Conservation (phyloP, 30 jellyfish, hydroid and myxozoan species). For the Chironex yamaguchii region DNA sequence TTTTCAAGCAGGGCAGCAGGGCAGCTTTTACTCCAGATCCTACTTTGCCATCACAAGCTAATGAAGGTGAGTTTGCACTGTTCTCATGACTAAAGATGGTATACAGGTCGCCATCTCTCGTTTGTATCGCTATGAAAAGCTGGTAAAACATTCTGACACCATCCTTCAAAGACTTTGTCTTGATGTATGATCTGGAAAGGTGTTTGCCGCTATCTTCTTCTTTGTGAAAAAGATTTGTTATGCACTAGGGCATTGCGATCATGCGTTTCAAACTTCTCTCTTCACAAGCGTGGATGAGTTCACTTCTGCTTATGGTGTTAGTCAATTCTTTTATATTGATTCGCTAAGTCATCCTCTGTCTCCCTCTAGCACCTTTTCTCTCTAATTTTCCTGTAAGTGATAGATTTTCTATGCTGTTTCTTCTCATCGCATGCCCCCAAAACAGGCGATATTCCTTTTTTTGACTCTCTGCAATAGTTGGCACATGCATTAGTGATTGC, state of each 20-base stretch:
- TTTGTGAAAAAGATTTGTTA: background rate
- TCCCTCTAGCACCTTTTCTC: too few relatives aligned
- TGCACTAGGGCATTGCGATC: too few relatives aligned
- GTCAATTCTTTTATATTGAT: too few relatives aligned
- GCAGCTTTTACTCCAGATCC: constrained; percentile 44
- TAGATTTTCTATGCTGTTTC: constrained; percentile 13
- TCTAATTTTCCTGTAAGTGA: too few relatives aligned
- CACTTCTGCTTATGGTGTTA: too few relatives aligned
- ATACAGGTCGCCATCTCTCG: constrained; percentile 46
- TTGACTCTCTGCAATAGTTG: too few relatives aligned
- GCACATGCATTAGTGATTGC: too few relatives aligned
- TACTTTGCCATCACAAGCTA: constrained; percentile 31
- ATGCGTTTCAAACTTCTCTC: too few relatives aligned
- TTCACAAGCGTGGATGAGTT: too few relatives aligned
- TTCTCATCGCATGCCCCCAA: constrained; percentile 18
- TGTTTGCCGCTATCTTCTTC: background rate
- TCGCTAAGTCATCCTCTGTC: too few relatives aligned
- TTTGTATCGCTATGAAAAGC: constrained; percentile 45
- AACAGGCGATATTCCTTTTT: too few relatives aligned
- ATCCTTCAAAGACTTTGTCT: constrained; percentile 25
- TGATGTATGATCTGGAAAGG: too few relatives aligned
- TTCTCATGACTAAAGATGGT: constrained; percentile 47
- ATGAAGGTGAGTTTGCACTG: constrained; percentile 56
- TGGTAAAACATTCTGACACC: constrained; percentile 56
- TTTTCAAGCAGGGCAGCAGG: constrained; percentile 31